A percentile compares a stretch with the other conserved stretches of the same genome.
Conservation (phyloP, 2,797 vertebrate genomes). For the Caiman crocodilus region DNA sequence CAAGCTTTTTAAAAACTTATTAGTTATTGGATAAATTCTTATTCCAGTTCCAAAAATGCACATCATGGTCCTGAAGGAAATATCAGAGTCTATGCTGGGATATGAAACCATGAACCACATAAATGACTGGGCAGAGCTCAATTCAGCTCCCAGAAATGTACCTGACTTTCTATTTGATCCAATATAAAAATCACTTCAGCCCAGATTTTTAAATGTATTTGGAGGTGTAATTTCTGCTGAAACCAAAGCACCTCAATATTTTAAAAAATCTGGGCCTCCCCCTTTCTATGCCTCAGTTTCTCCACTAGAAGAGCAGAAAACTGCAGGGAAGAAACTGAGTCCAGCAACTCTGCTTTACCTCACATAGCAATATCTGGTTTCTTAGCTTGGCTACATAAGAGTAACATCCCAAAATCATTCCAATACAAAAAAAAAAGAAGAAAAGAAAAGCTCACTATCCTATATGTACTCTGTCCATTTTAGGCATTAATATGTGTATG, state of each 20-base stretch:
- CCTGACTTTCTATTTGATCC: background rate
- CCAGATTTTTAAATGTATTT: background rate
- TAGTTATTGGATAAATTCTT: too few species aligned
- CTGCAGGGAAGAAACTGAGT: background rate
- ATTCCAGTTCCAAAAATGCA: too few species aligned
- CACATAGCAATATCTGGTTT: background rate
- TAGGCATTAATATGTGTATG: background rate
- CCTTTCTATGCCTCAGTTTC: background rate
- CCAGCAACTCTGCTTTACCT: background rate
- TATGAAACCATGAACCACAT: background rate
- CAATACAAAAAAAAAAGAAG: background rate
- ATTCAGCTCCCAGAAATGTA: background rate
- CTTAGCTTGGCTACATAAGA: background rate
- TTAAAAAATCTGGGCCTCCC: too few species aligned
- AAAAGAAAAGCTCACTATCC: background rate
- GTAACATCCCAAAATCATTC: background rate
- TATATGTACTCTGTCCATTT: background rate
- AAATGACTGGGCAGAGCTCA: background rate
- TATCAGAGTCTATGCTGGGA: background rate
- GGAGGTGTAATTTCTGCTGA: too few species aligned
- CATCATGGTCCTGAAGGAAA: background rate
- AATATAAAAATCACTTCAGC: background rate
- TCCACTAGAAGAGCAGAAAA: background rate
- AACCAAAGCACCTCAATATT: too few species aligned
- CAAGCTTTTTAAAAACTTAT: too few species aligned